Evolutionary conservation across 1,140 invertebrate genomes (phyloP).

Genomic region (Drosophila baimaii): DNA sequence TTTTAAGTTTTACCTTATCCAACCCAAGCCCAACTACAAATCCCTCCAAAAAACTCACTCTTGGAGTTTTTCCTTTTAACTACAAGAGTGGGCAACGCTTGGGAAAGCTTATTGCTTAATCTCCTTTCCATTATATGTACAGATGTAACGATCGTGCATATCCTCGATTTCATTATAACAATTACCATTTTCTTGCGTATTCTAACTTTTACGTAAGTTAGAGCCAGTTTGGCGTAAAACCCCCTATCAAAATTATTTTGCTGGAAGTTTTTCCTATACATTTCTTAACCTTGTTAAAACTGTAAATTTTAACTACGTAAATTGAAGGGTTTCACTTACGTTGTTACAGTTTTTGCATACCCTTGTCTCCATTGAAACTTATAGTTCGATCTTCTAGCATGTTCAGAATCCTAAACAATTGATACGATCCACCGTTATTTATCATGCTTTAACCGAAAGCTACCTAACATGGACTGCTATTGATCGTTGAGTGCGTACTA

Average conservation of each 20-base stretch:
- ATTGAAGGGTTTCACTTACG: not conserved
- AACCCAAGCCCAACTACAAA: too few species aligned
- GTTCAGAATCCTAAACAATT: not conserved
- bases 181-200: not conserved
- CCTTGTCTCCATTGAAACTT: not conserved
- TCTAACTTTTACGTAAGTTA: not conserved
- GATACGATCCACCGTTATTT: not conserved
- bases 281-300: not conserved
- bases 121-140: not conserved
- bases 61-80: too few species aligned
- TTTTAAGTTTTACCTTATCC: too few species aligned
- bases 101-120: too few species aligned
- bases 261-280: constrained; percentile 1
- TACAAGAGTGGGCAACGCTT: too few species aligned
- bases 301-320: not conserved
- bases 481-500: not conserved
- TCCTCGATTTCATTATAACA: constrained; percentile 1
- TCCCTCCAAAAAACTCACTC: too few species aligned
- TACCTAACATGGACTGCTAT: not conserved
- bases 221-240: not conserved
- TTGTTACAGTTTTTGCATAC: not conserved
- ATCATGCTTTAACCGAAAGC: constrained; percentile 4
- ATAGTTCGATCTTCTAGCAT: constrained; percentile 1
- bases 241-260: constrained; percentile 7
- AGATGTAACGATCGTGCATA: constrained; percentile 2